Evolutionary conservation across 2,888 invertebrate genomes (phyloP), one percentile per base, ranked within the genome.

Genomic region (Desoria tigrina): DNA sequence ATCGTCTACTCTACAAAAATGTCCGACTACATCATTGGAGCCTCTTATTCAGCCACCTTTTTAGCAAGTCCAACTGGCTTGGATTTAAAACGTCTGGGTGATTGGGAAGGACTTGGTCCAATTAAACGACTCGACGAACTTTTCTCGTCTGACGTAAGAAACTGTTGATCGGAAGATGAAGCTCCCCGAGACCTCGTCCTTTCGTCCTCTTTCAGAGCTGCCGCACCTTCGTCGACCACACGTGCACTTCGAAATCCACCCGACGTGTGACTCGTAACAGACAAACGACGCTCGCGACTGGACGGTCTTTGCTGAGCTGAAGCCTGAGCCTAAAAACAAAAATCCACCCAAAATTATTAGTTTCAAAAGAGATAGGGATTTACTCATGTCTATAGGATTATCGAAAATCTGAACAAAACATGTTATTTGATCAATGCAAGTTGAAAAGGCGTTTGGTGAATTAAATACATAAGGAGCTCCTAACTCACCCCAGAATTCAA

Each of bases 91-190:
- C 45, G 16, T 16, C n/a, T 6, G 16, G 45, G 45, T 16, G n/a
- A 18, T 45, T 21, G 16, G n/a, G 6, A 21, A 45, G 45, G 45
- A 16, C 45, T 45, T 18, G n/a, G 6, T 9, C 45, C n/a, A 21
- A 16, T 21, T 45, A 45, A 45, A 11, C 45, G 16, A 18, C 45
- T 21, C 6, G 45, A 45, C 24, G 49, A 58, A 27, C 28, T 26
- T 49, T 49, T 58, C 2, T 49, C 58, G 14, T 45, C 45, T 28
- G 54, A 54, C 9, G 51, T 26, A 9, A 51, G 24, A 18, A 26
- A 24, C 14, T 54, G 27, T 24, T 54, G 32, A 11, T 37, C 26
- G 42, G 58, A 58, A 18, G 32, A 14, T 51, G 51, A 14, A 24
- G 4, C 26, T 51, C 51, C 51, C 23, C 23, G 24, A 4, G 23